Conservation (phyloP, 2,797 vertebrate species). For the Gouania willdenowi region DNA sequence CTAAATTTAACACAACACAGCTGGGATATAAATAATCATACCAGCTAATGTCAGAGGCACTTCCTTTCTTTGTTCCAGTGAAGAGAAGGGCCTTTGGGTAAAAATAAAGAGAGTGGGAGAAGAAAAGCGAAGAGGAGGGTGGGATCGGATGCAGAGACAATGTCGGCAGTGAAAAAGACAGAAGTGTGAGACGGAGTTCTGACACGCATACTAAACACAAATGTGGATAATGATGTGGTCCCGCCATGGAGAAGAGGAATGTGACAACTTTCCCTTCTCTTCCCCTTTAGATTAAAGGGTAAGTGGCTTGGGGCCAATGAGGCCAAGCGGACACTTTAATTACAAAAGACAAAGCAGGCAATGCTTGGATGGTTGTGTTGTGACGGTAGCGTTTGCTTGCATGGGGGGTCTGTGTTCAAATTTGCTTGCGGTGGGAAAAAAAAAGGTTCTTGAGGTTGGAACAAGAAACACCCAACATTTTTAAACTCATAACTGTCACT, state of each 20-base stretch:
- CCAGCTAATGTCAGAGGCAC: conserved; percentile 44
- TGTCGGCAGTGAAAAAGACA: conserved; percentile 28
- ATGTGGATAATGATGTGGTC: conserved; percentile 28
- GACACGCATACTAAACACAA: conserved; percentile 9
- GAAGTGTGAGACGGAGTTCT: conserved; percentile 17
- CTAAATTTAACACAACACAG: conserved; percentile 58
- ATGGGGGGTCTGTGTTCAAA: conserved; percentile 1
- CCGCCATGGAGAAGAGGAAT: conserved; percentile 49
- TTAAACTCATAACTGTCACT: conserved; percentile 17
- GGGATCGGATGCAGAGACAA: conserved; percentile 19
- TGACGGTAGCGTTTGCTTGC: neutral
- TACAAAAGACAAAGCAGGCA: conserved; percentile 56
- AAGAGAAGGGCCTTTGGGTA: conserved; percentile 22
- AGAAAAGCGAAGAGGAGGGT: conserved; percentile 24
- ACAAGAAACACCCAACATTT: too few relatives aligned
- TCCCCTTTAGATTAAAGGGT: conserved; percentile 40
- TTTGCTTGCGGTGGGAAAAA: too few relatives aligned
- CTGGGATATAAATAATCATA: conserved; percentile 53
- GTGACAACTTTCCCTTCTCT: conserved; percentile 51
- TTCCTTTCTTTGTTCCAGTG: conserved; percentile 58
- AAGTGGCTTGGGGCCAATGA: conserved; percentile 39
- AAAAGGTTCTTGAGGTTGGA: too few relatives aligned
- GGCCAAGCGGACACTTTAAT: conserved; percentile 61
- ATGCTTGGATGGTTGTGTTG: neutral
- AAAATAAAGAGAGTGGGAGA: conserved; percentile 43